Conservation (phyloP, 30 jellyfish, hydroid and myxozoan species). For the Clytia hemisphaerica region DNA sequence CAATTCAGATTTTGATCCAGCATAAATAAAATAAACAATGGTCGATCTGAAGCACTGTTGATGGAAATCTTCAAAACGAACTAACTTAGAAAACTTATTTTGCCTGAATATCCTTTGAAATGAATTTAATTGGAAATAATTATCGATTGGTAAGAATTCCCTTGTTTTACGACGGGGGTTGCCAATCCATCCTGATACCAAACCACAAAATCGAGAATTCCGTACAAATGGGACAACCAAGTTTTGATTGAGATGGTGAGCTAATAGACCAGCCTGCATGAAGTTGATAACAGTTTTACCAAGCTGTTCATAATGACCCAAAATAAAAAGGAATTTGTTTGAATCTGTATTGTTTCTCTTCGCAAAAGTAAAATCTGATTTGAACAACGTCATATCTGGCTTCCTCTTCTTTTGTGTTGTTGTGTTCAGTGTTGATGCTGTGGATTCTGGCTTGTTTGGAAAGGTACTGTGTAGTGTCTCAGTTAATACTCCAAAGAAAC, state of each 20-base stretch:
- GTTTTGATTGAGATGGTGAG: constrained; percentile 40
- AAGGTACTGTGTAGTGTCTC: too few species aligned
- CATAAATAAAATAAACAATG: constrained; percentile 64
- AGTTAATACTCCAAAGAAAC: too few species aligned
- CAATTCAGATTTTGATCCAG: constrained; percentile 7
- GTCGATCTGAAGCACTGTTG: constrained; percentile 38
- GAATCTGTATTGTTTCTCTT: too few species aligned
- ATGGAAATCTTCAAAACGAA: constrained; percentile 28
- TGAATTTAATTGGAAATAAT: constrained; percentile 49
- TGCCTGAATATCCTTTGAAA: constrained; percentile 30
- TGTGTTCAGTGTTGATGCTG: too few species aligned
- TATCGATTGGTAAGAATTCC: constrained; percentile 69
- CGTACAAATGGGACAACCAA: constrained; percentile 80
- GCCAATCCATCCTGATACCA: constrained; percentile 90
- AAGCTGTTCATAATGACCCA: constrained; percentile 97
- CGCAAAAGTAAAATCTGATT: too few species aligned
- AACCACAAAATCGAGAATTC: constrained; percentile 84
- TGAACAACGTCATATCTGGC: too few species aligned
- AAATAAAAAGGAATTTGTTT: constrained; percentile 39
- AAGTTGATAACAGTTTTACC: constrained; percentile 84
- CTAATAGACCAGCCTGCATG: constrained; percentile 73
- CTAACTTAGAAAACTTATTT: constrained; percentile 39
- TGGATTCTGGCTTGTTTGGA: too few species aligned
- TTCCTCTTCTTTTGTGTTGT: too few species aligned
- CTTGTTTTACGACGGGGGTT: constrained; percentile 51